Percentiles rank a stretch among this genome's conserved stretches.
These are phyloP conservation scores for Pseudoips prasinana DNA, from an alignment of 2,888 invertebrate genomes.

Conservation along the genomic window DNA sequence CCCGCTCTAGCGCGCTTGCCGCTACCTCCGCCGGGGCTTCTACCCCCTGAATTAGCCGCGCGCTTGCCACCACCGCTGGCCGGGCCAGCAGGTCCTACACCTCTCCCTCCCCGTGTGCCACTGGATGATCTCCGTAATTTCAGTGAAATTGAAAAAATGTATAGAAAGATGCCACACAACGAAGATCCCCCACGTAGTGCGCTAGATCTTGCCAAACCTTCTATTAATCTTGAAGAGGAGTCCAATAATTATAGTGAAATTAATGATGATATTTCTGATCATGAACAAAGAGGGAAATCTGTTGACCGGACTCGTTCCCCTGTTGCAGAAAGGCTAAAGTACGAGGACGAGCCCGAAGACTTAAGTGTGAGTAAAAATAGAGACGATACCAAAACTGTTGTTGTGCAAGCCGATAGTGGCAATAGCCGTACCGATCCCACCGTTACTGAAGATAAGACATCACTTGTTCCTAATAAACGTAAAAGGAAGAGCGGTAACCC, in stretches of 20 bases:
- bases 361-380: conserved; percentile 86
- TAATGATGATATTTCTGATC: conserved; percentile 61
- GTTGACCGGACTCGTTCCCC: conserved; percentile 48
- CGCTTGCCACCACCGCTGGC: conserved; percentile 60
- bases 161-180: conserved; percentile 67
- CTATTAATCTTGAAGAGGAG: conserved; percentile 54
- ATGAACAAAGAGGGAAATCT: conserved; percentile 54
- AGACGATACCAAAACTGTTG: conserved; percentile 80
- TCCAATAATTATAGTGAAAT: conserved; percentile 66
- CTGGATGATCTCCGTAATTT: conserved; percentile 75
- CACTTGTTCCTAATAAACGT: conserved; percentile 84
- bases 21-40: conserved; percentile 85
- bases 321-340: conserved; percentile 58
- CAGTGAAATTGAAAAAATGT: conserved; percentile 80
- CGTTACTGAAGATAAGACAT: conserved; percentile 70
- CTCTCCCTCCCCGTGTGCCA: conserved; percentile 79
- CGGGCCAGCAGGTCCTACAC: conserved; percentile 55
- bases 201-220: conserved; percentile 60
- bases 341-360: conserved; percentile 85
- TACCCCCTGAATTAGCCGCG: conserved; percentile 82
- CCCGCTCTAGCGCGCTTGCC: conserved; percentile 87
- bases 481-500: conserved; percentile 93
- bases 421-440: conserved; percentile 56
- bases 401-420: conserved; percentile 49
- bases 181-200: conserved; percentile 58